These are phyloP conservation scores for Microcebus tavaratra DNA, from an alignment of 2,113 vertebrate species.

Conservation along the genomic window DNA sequence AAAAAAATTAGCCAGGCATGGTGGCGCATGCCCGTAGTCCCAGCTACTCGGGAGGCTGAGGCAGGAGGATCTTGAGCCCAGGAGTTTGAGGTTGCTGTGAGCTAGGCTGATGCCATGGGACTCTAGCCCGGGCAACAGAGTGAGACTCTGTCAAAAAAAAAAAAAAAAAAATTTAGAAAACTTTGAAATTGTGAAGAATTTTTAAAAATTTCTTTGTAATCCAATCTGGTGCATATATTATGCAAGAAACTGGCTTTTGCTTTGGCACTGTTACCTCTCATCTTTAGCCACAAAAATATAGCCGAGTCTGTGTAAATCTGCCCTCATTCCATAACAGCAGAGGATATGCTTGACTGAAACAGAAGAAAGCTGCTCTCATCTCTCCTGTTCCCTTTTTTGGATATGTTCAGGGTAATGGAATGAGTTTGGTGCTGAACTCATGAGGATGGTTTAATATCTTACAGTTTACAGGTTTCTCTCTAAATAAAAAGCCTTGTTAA, in stretches of 20 bases:
- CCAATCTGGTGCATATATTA: neutral
- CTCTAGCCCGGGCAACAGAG: too few relatives aligned
- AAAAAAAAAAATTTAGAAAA: neutral
- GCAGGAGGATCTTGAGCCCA: too few relatives aligned
- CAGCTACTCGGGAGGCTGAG: too few relatives aligned
- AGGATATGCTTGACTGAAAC: neutral
- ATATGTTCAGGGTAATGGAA: neutral
- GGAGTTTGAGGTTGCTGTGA: too few relatives aligned
- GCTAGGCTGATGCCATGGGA: too few relatives aligned
- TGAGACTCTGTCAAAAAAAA: too few relatives aligned
- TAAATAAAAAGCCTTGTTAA: constrained; percentile 22
- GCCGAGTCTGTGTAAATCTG: neutral
- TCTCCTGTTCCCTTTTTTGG: neutral
- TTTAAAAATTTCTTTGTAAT: neutral
- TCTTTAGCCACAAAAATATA: neutral
- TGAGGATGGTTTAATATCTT: neutral
- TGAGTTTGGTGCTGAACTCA: neutral
- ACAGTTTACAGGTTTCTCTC: neutral
- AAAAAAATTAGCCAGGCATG: too few relatives aligned
- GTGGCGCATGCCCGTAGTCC: too few relatives aligned
- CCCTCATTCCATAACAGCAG: neutral
- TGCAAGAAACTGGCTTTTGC: neutral
- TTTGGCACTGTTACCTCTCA: neutral
- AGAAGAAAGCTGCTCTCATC: neutral
- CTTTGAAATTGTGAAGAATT: neutral